Percentiles rank a stretch among this genome's conserved stretches.
phyloP scores from a whole-genome alignment of 2,888 invertebrate genomes.

The Dicycla oo region DNA sequence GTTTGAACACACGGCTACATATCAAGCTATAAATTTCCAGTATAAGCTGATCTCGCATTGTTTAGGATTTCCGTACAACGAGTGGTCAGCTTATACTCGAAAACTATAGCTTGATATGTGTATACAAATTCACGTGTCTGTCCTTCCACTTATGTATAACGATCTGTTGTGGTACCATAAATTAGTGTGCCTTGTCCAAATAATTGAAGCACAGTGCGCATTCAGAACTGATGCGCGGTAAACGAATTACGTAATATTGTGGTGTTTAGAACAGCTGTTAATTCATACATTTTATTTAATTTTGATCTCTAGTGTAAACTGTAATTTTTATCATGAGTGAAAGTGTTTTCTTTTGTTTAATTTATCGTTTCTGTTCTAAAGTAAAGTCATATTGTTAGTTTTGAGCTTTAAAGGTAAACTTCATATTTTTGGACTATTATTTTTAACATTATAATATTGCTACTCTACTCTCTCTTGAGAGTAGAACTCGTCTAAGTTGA shows the following conservation, averaged over 20 bases:
- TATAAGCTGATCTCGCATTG: no score
- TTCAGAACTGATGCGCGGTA: conserved; percentile 17
- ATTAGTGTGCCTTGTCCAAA: conserved; percentile 48
- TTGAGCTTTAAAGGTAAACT: conserved; percentile 5
- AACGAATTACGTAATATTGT: conserved; percentile 45
- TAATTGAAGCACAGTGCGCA: conserved; percentile 49
- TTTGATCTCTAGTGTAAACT: conserved; percentile 9
- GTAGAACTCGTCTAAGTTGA: no score
- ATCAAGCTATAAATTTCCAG: no score
- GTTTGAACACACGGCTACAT: no score
- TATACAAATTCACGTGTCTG: conserved; percentile 66
- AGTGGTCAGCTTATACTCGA: no score
- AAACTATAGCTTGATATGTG: no score
- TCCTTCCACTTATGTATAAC: conserved; percentile 69
- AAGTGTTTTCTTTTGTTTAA: conserved; percentile 32
- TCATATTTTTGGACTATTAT: background rate
- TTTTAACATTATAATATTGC: background rate
- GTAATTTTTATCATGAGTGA: conserved; percentile 34
- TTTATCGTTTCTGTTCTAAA: background rate
- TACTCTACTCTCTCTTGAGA: background rate
- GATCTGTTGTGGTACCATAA: conserved; percentile 67
- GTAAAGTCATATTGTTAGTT: background rate
- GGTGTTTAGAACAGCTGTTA: conserved; percentile 3
- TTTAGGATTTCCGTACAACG: no score
- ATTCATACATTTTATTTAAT: background rate